Evolutionary conservation across 2,797 vertebrate species (phyloP).

Genomic region (Muscicapa comitata): DNA sequence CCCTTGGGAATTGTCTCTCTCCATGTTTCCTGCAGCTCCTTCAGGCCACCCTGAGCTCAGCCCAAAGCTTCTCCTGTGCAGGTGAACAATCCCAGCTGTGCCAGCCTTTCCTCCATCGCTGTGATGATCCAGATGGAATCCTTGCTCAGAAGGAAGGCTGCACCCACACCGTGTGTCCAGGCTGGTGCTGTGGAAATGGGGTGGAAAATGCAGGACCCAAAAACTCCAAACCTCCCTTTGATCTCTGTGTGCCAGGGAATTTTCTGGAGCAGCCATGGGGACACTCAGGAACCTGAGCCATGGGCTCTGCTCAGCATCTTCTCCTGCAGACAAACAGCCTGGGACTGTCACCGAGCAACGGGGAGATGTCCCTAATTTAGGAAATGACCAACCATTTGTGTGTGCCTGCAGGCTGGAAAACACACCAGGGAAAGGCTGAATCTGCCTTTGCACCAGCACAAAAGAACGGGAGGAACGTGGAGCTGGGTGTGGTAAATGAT

Average conservation of each 20-base stretch:
- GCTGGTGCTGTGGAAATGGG: background rate
- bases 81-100: background rate
- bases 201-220: background rate
- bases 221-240: fast-evolving
- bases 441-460: background rate
- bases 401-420: background rate
- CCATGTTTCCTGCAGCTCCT: background rate
- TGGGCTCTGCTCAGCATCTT: background rate
- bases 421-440: background rate
- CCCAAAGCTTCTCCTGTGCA: background rate
- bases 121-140: background rate
- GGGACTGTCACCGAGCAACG: background rate
- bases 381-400: background rate
- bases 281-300: fast-evolving
- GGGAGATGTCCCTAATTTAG: background rate
- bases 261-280: background rate
- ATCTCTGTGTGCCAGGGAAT: background rate
- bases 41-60: background rate
- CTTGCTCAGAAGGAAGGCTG: background rate
- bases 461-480: background rate
- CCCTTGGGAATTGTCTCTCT: background rate
- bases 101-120: background rate
- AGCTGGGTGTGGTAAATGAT: background rate
- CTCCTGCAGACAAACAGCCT: background rate
- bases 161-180: fast-evolving